Base-by-base conservation (phyloP, 2,113 vertebrate species). In the Takifugu flavidus region DNA sequence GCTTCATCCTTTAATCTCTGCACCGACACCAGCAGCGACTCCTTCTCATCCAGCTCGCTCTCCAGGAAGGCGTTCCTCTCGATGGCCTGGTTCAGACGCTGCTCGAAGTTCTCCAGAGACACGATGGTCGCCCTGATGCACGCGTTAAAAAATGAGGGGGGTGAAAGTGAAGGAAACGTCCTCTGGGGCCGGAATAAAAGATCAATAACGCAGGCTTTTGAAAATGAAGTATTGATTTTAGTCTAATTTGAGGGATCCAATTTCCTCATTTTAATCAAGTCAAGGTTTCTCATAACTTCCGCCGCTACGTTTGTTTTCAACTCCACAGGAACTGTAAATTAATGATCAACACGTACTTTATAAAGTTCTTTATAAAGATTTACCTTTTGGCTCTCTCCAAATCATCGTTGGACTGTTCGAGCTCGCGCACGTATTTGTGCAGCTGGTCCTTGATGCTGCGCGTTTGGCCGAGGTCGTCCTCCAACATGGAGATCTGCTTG, bases 21-120 rank as follows among this genome's bases (percentile, higher is more conserved):
- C 46, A 98, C 97, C 5, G 96, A 98, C 25, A 95, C 95, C 74
- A 99, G 90, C 8, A 99, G 86, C 0, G 95, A 97, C 77, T 99
- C 97, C 75, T 99, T 99, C 89, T 99, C 97, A 73, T 99, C 97
- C 77, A 99, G 91, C 73, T 99, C 97, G 29, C 96, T 98, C 90
- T 99, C 97, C 85, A 99, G 92, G 90, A 99, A 99, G 0, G 97
- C 97, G 54, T 99, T 99, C 86, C 97, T 91, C 88, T 99, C 97
- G 69, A 98, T 99, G 73, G 96, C 96, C 87, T 98, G 95, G 91
- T 99, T 99, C 86, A 98, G 89, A 70, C 96, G 93, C 83, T 96
- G 95, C 86, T 99, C 97, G 57, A 98, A 99, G 86, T 96, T 96
- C 91, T 99, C 97, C 89, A 99, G 88, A 26, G 97, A 99, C 85